Percentiles rank a stretch among this genome's conserved stretches.
Conservation (phyloP, 2,888 invertebrate species). For the Polydrusus pterygomalis region DNA sequence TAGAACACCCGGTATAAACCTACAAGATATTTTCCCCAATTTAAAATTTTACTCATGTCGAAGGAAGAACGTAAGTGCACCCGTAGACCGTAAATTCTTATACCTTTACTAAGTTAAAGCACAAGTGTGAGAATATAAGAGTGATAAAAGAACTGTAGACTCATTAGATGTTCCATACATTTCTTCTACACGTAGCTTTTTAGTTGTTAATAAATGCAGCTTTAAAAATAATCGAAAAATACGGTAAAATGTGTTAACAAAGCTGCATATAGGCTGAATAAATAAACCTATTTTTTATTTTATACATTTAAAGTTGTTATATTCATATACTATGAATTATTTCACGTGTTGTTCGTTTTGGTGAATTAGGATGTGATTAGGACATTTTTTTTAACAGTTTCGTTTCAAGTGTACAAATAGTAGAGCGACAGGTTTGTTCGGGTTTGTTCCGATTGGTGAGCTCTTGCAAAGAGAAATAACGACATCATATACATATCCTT, state of each 20-base stretch:
- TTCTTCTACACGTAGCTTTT: constrained; percentile 22
- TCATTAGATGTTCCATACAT: constrained; percentile 22
- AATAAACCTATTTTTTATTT: constrained; percentile 33
- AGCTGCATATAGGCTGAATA: constrained; percentile 24
- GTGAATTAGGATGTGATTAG: constrained; percentile 16
- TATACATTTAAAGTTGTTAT: constrained; percentile 27
- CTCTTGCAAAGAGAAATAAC: background rate
- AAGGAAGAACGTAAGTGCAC: constrained; percentile 6
- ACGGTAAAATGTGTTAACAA: constrained; percentile 6
- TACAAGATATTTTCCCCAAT: no score
- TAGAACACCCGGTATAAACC: background rate
- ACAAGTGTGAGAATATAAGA: constrained; percentile 35
- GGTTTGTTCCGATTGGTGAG: background rate
- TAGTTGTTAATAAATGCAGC: constrained; percentile 21
- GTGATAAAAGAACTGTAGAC: constrained; percentile 32
- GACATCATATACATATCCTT: no score
- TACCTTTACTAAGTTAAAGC: constrained; percentile 13
- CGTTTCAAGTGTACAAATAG: constrained; percentile 6
- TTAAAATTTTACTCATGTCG: background rate
- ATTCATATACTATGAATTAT: constrained; percentile 10
- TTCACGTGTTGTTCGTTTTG: constrained; percentile 4
- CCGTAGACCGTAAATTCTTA: background rate
- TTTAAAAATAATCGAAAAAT: constrained; percentile 17
- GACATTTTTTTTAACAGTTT: constrained; percentile 5
- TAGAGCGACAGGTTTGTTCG: background rate